A percentile compares a stretch with the other conserved stretches of the same genome.
Conservation (phyloP, 2,113 vertebrate genomes). For the Casuarius casuarius region DNA sequence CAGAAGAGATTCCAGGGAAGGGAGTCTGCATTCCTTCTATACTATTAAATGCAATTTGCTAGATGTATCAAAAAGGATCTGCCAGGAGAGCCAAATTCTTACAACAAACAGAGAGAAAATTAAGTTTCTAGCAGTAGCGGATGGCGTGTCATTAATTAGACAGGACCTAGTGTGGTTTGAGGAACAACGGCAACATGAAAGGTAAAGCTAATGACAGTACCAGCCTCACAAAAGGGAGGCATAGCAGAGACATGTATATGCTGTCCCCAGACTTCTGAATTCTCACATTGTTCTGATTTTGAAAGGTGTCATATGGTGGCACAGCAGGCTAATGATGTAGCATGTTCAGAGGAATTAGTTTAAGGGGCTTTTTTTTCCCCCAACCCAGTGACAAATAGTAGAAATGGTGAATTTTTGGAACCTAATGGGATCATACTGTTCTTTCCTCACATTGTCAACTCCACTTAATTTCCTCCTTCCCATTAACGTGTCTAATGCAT, state of each 20-base stretch:
- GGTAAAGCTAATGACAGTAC: not conserved
- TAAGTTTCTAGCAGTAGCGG: not conserved
- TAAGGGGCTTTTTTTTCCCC: not conserved
- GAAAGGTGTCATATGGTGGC: slow-evolving; percentile 72
- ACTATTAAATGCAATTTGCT: not conserved
- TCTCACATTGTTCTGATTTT: slow-evolving; percentile 57
- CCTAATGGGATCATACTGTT: slow-evolving; percentile 79
- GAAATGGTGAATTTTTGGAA: slow-evolving; percentile 73
- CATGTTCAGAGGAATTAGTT: slow-evolving; percentile 68
- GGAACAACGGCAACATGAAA: not conserved
- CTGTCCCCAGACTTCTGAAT: slow-evolving; percentile 43
- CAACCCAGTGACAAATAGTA: slow-evolving; percentile 60
- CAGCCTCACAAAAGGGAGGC: not conserved
- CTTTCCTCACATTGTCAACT: slow-evolving; percentile 81
- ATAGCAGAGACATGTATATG: not conserved
- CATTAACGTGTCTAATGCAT: slow-evolving; percentile 81
- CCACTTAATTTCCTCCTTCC: slow-evolving; percentile 76
- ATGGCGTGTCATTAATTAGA: not conserved
- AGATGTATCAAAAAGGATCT: slow-evolving; percentile 16
- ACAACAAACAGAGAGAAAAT: slow-evolving; percentile 20
- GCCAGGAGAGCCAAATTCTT: not conserved
- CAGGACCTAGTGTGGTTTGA: not conserved
- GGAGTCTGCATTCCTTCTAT: not conserved
- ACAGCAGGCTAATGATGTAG: slow-evolving; percentile 74
- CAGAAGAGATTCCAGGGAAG: not conserved